phyloP scores from a whole-genome alignment of 2,113 vertebrate species.

The Silurus glanis region DNA sequence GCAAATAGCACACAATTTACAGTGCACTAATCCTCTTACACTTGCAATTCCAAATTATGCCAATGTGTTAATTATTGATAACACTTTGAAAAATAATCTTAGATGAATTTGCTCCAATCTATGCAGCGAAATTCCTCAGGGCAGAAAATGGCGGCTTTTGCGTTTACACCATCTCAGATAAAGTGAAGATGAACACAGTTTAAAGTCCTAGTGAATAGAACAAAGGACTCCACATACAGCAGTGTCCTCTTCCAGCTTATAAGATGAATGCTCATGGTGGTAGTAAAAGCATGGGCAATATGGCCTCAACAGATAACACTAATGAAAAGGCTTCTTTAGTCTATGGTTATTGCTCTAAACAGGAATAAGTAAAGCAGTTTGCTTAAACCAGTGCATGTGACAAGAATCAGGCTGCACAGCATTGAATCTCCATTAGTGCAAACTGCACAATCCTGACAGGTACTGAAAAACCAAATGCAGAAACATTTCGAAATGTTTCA shows the following conservation, averaged over 20 bases:
- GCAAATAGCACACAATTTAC: constrained; percentile 35
- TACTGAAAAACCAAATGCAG: not conserved
- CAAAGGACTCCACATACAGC: constrained; percentile 27
- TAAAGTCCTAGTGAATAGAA: not conserved
- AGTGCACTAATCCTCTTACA: constrained; percentile 48
- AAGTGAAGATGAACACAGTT: constrained; percentile 19
- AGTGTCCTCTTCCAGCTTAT: constrained; percentile 9
- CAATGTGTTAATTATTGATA: constrained; percentile 12
- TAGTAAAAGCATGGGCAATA: constrained; percentile 26
- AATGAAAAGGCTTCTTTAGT: constrained; percentile 22
- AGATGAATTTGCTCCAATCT: not conserved
- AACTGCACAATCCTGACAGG: not conserved
- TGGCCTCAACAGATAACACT: constrained; percentile 21
- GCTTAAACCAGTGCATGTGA: constrained; percentile 16
- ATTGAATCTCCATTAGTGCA: not conserved
- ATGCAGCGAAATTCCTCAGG: not conserved
- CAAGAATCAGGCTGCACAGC: constrained; percentile 19
- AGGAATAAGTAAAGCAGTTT: constrained; percentile 3
- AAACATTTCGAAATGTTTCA: not conserved
- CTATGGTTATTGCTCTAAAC: constrained; percentile 11
- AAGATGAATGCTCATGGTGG: constrained; percentile 7
- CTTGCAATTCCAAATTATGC: constrained; percentile 31
- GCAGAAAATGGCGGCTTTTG: constrained; percentile 18
- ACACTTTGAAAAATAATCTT: not conserved
- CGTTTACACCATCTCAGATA: constrained; percentile 5